Evolutionary conservation across 2,113 vertebrate species (phyloP).

Genomic region (Quiscalus mexicanus): DNA sequence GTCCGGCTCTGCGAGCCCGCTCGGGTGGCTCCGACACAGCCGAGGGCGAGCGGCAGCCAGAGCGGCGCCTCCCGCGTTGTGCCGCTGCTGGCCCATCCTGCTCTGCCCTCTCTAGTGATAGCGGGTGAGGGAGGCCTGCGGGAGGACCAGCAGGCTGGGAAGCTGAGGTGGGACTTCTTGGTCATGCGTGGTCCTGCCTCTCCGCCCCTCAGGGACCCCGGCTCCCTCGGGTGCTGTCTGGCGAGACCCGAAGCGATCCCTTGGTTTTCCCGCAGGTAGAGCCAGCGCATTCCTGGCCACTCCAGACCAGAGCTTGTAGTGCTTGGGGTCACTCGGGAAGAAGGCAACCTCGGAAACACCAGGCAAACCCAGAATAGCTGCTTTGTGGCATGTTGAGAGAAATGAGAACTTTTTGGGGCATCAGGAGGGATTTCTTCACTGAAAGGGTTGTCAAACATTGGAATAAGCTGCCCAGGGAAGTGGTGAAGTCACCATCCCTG

Average conservation of each 20-base stretch:
- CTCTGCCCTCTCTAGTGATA: accelerated
- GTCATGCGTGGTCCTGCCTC: too few relatives aligned
- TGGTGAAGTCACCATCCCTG: too few relatives aligned
- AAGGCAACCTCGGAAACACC: not conserved
- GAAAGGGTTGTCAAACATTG: too few relatives aligned
- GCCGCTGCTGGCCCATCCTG: accelerated
- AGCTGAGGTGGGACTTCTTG: too few relatives aligned
- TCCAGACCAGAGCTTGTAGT: not conserved
- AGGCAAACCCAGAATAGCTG: accelerated
- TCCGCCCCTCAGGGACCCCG: not conserved
- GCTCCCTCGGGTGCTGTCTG: not conserved
- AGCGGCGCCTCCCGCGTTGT: accelerated
- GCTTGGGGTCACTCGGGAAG: not conserved
- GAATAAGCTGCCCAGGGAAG: too few relatives aligned
- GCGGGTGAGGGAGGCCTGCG: accelerated
- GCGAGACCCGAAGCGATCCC: accelerated
- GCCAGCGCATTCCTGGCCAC: accelerated
- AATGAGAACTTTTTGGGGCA: not conserved
- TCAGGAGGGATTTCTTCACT: too few relatives aligned
- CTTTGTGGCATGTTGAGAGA: accelerated
- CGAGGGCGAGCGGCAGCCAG: accelerated
- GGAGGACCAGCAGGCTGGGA: accelerated
- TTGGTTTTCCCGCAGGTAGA: not conserved
- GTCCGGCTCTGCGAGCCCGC: too few relatives aligned
- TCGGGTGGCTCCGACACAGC: accelerated